A percentile compares a stretch with the other conserved stretches of the same genome.
phyloP scores from a whole-genome alignment of 2,888 invertebrate species.

The Machimus atricapillus region DNA sequence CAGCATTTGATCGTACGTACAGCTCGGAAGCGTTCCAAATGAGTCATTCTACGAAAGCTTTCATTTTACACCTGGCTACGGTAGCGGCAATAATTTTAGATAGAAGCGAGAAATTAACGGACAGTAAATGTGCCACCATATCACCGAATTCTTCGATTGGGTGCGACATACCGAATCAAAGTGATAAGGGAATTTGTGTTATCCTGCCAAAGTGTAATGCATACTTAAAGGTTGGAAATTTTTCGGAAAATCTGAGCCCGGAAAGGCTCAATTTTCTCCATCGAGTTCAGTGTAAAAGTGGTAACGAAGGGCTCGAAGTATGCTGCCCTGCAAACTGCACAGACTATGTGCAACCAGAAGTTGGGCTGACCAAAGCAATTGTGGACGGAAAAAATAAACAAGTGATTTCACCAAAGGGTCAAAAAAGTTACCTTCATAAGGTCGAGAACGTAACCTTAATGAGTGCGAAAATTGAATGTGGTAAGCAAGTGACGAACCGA shows the following conservation, averaged over 20 bases:
- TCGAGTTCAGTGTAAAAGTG: slow-evolving; percentile 56
- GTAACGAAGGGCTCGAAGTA: slow-evolving; percentile 16
- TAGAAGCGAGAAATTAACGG: slow-evolving; percentile 31
- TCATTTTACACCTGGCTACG: slow-evolving; percentile 42
- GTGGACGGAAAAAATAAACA: not conserved
- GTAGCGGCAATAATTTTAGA: slow-evolving; percentile 44
- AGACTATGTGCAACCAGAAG: slow-evolving; percentile 11
- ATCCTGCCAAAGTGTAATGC: slow-evolving; percentile 54
- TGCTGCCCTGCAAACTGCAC: slow-evolving; percentile 1
- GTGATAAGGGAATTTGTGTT: slow-evolving; percentile 56
- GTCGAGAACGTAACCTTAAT: slow-evolving; percentile 49
- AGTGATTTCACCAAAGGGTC: not conserved
- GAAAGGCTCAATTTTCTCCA: slow-evolving; percentile 58
- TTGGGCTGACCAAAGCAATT: not conserved
- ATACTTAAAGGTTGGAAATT: slow-evolving; percentile 56
- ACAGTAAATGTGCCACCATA: slow-evolving; percentile 16
- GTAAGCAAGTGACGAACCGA: slow-evolving; percentile 60
- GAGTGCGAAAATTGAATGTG: slow-evolving; percentile 54
- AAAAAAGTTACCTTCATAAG: slow-evolving; percentile 46
- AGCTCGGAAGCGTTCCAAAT: slow-evolving; percentile 29
- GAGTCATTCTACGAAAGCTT: slow-evolving; percentile 23
- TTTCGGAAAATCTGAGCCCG: slow-evolving; percentile 52
- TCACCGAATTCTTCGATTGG: slow-evolving; percentile 44
- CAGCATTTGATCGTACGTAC: slow-evolving; percentile 26
- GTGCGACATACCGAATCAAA: slow-evolving; percentile 60